Evolutionary conservation across 2,113 vertebrate genomes (phyloP).

Genomic region (Pseudopodoces humilis): DNA sequence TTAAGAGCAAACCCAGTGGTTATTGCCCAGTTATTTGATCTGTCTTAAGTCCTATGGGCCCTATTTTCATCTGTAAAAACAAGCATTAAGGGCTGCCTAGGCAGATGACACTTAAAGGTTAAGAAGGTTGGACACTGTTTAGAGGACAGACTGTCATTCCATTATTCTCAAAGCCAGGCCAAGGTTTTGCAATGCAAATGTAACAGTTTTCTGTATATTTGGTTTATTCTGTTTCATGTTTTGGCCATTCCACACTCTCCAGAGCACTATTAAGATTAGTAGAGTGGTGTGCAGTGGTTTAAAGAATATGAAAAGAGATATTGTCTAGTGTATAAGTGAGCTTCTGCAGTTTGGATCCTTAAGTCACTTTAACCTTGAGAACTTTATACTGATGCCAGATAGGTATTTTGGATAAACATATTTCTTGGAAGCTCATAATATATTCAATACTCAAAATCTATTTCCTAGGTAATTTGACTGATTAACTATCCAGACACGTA

Average conservation of each 20-base stretch:
- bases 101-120: conserved; percentile 33
- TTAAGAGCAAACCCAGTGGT: not conserved
- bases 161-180: conserved; percentile 20
- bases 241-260: conserved; percentile 31
- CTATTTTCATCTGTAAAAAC: conserved; percentile 19
- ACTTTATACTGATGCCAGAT: not conserved
- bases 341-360: not conserved
- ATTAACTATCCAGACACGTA: not conserved
- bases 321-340: not conserved
- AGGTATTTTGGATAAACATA: not conserved
- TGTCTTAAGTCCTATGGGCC: not conserved
- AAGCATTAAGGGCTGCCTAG: not conserved
- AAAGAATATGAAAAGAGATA: conserved; percentile 4
- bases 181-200: conserved; percentile 38
- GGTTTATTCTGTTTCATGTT: conserved; percentile 54
- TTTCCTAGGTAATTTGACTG: not conserved
- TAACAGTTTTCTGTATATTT: conserved; percentile 13
- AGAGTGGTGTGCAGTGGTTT: conserved; percentile 12
- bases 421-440: conserved; percentile 19
- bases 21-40: not conserved
- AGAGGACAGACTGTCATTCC: conserved; percentile 21
- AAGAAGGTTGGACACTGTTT: not conserved
- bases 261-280: conserved; percentile 38
- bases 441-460: not conserved
- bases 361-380: conserved; percentile 30